Percentiles rank a stretch among this genome's conserved stretches.
Evolutionary conservation across 2,888 invertebrate species (phyloP).

Genomic region (Crossocerus cetratus): DNA sequence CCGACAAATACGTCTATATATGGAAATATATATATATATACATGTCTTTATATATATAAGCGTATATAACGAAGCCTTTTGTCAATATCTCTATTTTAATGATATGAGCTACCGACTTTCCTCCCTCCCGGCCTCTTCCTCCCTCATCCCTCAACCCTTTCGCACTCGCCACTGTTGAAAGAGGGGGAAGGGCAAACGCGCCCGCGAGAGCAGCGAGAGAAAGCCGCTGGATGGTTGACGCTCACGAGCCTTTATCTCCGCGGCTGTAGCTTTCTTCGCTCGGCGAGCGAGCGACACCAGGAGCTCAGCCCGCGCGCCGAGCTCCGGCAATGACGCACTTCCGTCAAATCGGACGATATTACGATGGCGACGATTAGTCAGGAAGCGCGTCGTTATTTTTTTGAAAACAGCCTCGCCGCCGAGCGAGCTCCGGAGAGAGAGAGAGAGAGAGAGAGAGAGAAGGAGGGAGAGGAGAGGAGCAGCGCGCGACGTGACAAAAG

Average conservation of each 20-base stretch:
- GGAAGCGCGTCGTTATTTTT: conserved; percentile 41
- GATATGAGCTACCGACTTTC: conserved; percentile 69
- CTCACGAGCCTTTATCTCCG: conserved; percentile 59
- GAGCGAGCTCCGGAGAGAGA: conserved; percentile 1
- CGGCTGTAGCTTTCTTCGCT: conserved; percentile 52
- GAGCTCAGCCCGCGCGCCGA: neutral
- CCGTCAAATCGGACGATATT: conserved; percentile 49
- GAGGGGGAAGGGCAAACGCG: conserved; percentile 10
- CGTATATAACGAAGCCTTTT: conserved; percentile 63
- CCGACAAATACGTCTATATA: conserved; percentile 48
- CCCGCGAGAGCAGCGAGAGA: conserved; percentile 17
- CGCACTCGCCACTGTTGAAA: conserved; percentile 1
- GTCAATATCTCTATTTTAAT: conserved; percentile 76
- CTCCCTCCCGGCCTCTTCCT: conserved; percentile 18
- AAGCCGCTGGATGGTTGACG: conserved; percentile 47
- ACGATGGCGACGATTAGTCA: conserved; percentile 48
- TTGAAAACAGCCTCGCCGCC: neutral
- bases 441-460: conserved; percentile 31
- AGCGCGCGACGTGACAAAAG: neutral
- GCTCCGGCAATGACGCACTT: conserved; percentile 38
- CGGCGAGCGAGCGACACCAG: conserved; percentile 30
- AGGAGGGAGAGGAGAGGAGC: neutral
- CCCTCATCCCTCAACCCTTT: neutral
- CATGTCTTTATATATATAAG: conserved; percentile 31
- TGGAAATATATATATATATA: conserved; percentile 44